Conservation (phyloP, 2,888 invertebrate genomes). For the Hermodice carunculata region DNA sequence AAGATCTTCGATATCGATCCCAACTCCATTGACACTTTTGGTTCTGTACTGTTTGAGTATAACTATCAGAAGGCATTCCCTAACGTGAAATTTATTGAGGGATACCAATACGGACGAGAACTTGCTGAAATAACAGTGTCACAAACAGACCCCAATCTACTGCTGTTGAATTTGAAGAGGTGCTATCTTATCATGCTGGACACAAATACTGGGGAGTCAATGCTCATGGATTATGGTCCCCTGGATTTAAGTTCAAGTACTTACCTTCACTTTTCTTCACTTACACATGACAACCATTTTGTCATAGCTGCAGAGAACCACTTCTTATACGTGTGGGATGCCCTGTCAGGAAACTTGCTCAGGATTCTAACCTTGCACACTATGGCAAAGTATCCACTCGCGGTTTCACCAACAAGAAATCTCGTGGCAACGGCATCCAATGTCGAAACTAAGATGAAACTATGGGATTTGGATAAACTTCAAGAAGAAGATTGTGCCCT, state of each 20-base stretch:
- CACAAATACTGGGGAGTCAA: no score
- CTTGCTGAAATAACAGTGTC: constrained; percentile 38
- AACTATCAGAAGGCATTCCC: constrained; percentile 33
- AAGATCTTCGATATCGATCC: constrained; percentile 39
- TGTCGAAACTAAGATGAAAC: constrained; percentile 45
- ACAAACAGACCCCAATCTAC: constrained; percentile 15
- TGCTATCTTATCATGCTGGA: constrained; percentile 36
- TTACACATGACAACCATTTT: no score
- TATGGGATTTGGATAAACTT: constrained; percentile 41
- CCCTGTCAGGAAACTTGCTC: constrained; percentile 11
- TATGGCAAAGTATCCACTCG: constrained; percentile 33
- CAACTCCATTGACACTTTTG: constrained; percentile 28
- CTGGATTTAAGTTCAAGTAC: no score
- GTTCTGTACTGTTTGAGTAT: constrained; percentile 21
- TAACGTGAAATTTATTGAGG: constrained; percentile 24
- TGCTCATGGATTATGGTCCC: no score
- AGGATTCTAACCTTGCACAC: constrained; percentile 37
- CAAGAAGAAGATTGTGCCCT: no score
- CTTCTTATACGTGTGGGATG: constrained; percentile 38
- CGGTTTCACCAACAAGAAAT: constrained; percentile 29
- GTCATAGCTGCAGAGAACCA: constrained; percentile 32
- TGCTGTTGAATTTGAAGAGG: constrained; percentile 37
- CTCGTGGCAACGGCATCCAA: constrained; percentile 39
- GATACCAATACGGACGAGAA: constrained; percentile 28
- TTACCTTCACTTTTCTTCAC: no score